phyloP scores from a whole-genome alignment of 2,888 invertebrate species.

The Hypercompe scribonia region DNA sequence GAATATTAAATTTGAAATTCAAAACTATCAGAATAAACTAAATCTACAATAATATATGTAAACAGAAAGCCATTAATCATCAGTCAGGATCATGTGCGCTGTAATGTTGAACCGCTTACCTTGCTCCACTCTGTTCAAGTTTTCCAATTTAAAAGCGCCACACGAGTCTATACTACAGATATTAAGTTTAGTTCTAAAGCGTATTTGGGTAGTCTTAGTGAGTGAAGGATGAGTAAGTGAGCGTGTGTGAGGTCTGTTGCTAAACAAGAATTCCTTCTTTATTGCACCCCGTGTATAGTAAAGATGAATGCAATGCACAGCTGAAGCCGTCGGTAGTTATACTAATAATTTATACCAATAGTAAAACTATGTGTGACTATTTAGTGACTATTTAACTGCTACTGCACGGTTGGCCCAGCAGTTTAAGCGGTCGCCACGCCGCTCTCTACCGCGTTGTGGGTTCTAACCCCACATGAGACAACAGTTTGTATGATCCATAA shows the following conservation, averaged over 20 bases:
- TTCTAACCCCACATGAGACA: too few species aligned
- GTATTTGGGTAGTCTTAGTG: neutral
- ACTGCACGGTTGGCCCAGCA: too few species aligned
- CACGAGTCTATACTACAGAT: constrained; percentile 16
- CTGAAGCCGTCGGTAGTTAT: neutral
- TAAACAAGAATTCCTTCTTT: constrained; percentile 4
- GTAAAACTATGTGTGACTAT: too few species aligned
- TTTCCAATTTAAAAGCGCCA: constrained; percentile 38
- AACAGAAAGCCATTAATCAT: constrained; percentile 34
- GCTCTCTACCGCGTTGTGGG: too few species aligned
- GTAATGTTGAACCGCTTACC: constrained; percentile 14
- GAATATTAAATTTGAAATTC: neutral
- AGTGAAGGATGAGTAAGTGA: constrained; percentile 18
- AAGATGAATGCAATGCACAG: neutral
- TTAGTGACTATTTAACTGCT: too few species aligned
- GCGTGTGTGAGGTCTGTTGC: constrained; percentile 11
- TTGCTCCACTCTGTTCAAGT: constrained; percentile 21
- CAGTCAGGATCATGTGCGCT: constrained; percentile 18
- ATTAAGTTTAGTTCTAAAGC: constrained; percentile 26
- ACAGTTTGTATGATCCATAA: too few species aligned
- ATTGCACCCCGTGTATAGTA: neutral
- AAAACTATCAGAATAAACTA: neutral
- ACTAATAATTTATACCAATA: too few species aligned
- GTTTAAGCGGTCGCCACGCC: too few species aligned
- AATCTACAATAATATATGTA: neutral